Percentiles rank a stretch among this genome's conserved stretches.
Evolutionary conservation across 2,797 vertebrate genomes (phyloP).

Genomic region (Coregonus sp.): DNA sequence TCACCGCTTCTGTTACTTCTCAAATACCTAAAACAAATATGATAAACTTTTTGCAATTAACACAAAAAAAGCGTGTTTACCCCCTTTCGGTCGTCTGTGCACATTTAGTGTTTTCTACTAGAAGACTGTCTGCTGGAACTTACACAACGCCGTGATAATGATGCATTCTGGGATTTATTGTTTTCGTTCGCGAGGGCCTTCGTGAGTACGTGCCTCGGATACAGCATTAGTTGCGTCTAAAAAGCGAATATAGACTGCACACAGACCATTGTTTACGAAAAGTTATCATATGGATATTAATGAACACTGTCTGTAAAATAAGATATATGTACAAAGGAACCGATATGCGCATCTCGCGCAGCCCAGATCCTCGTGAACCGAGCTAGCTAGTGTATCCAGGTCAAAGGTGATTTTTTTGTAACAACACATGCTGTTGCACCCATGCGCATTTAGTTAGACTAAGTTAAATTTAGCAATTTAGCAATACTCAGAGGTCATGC

Average conservation of each 20-base stretch:
- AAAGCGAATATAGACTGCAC: too few relatives aligned
- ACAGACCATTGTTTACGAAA: too few relatives aligned
- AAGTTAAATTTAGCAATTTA: neutral
- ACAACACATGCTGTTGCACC: too few relatives aligned
- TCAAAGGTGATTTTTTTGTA: conserved; percentile 31
- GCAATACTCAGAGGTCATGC: conserved; percentile 44
- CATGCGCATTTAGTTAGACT: conserved; percentile 22
- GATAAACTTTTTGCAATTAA: too few relatives aligned
- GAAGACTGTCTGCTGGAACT: conserved; percentile 57
- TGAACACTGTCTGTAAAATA: neutral
- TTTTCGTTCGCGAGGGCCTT: conserved; percentile 32
- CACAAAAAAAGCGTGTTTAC: conserved; percentile 78
- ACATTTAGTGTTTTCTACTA: too few relatives aligned
- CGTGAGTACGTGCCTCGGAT: neutral
- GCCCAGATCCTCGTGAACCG: neutral
- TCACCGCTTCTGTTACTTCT: neutral
- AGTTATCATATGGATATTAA: neutral
- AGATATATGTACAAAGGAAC: neutral
- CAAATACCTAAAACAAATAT: conserved; percentile 37
- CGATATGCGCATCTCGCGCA: neutral
- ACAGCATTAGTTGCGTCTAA: too few relatives aligned
- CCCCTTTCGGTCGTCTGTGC: conserved; percentile 73
- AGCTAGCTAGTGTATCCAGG: conserved; percentile 31
- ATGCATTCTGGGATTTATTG: conserved; percentile 70
- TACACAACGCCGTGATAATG: conserved; percentile 63